phyloP scores from a whole-genome alignment of 2,797 vertebrate species.

The Parauchenoglanis punctatus region DNA sequence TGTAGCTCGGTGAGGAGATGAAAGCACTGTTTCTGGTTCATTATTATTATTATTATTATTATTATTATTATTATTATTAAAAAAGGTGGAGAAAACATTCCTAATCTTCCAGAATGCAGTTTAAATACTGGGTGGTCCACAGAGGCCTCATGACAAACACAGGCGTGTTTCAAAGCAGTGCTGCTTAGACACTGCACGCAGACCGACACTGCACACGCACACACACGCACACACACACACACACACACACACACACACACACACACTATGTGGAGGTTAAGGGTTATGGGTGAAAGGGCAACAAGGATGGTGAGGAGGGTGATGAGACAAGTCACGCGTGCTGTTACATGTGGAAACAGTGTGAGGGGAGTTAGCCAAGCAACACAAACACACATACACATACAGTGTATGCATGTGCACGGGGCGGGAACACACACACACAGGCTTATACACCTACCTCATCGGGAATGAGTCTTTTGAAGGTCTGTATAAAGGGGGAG shows the following conservation, averaged over 20 bases:
- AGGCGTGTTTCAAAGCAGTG: constrained; percentile 10
- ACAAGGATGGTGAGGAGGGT: not conserved
- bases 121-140: not conserved
- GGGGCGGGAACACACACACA: constrained; percentile 17
- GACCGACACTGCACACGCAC: not conserved
- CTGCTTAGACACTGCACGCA: not conserved
- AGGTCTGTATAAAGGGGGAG: constrained; percentile 67
- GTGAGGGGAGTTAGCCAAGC: constrained; percentile 13
- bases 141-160: not conserved
- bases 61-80: not conserved
- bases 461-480: constrained; percentile 82
- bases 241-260: not conserved
- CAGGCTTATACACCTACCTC: constrained; percentile 73
- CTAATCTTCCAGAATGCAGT: constrained; percentile 37
- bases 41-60: not conserved
- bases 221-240: no score
- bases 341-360: not conserved
- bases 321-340: not conserved
- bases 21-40: not conserved
- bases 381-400: constrained; percentile 31
- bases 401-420: not conserved
- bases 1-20: not conserved
- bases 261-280: not conserved
- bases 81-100: not conserved
- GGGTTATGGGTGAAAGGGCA: not conserved